phyloP scores from a whole-genome alignment of 2,888 invertebrate species.

The Drosophila cognata region DNA sequence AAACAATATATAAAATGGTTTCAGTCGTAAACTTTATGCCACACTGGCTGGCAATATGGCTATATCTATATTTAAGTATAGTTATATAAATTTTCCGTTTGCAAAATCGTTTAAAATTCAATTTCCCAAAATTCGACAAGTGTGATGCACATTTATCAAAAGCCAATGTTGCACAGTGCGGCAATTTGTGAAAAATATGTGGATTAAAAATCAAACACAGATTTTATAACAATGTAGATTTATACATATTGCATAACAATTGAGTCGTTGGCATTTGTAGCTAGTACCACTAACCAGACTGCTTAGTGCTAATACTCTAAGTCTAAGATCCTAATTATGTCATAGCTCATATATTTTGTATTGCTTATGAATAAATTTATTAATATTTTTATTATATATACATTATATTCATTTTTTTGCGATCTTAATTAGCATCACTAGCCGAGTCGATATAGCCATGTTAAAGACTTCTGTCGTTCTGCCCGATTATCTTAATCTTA shows the following conservation, averaged over 20 bases:
- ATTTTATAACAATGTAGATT: neutral
- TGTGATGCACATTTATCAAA: slow-evolving; percentile 49
- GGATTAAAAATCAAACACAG: neutral
- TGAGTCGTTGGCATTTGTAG: neutral
- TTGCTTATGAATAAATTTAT: neutral
- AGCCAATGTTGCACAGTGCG: slow-evolving; percentile 34
- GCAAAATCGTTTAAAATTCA: slow-evolving; percentile 62
- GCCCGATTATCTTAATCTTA: neutral
- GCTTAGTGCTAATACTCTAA: no score
- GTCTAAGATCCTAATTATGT: neutral
- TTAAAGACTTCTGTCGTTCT: neutral
- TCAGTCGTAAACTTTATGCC: slow-evolving; percentile 37
- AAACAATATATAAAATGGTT: slow-evolving; percentile 41
- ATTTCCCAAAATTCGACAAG: slow-evolving; percentile 59
- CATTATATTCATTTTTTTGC: no score
- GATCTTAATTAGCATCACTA: neutral
- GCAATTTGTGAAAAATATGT: neutral
- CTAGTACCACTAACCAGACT: neutral
- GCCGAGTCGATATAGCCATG: neutral
- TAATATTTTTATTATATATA: no score
- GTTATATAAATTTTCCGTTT: slow-evolving; percentile 39
- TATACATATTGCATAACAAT: neutral
- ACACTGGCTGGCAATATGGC: slow-evolving; percentile 35
- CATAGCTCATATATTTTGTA: neutral
- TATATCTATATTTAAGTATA: slow-evolving; percentile 26